These are phyloP conservation scores for Oryctolagus cuniculus DNA, from an alignment of 2,113 vertebrate species.

Conservation along the genomic window DNA sequence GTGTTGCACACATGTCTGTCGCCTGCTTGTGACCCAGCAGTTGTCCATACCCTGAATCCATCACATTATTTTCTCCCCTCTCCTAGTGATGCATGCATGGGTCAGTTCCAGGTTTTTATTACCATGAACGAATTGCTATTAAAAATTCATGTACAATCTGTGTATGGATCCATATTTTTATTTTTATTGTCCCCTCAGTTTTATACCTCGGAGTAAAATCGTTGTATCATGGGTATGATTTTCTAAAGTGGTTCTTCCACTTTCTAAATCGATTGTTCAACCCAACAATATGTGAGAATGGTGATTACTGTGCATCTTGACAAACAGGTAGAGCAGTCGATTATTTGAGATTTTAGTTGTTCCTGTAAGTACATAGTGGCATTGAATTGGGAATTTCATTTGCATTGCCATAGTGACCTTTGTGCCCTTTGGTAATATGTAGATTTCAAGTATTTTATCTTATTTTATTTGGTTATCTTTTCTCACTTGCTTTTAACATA, in stretches of 20 bases:
- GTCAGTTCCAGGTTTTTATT: background rate
- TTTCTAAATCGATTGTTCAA: no score
- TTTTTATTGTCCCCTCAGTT: background rate
- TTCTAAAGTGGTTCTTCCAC: background rate
- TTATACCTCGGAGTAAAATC: background rate
- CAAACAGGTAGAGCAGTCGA: background rate
- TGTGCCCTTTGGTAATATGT: background rate
- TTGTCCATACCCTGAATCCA: background rate
- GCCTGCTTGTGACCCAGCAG: background rate
- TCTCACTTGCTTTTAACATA: constrained; percentile 24
- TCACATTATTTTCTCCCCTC: background rate
- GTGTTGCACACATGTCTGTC: background rate
- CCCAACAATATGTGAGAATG: rapidly evolving
- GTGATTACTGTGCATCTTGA: background rate
- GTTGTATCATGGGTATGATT: background rate
- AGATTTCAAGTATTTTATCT: background rate
- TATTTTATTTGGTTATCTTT: background rate
- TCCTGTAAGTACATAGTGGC: background rate
- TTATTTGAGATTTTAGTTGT: background rate
- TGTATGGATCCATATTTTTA: background rate
- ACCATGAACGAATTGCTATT: background rate
- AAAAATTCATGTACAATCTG: background rate
- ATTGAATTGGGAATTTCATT: background rate
- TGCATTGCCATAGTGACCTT: background rate
- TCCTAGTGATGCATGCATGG: background rate